Evolutionary conservation across 2,888 invertebrate genomes (phyloP), one percentile per base, ranked within the genome.

Genomic region (Thereva nobilitata): DNA sequence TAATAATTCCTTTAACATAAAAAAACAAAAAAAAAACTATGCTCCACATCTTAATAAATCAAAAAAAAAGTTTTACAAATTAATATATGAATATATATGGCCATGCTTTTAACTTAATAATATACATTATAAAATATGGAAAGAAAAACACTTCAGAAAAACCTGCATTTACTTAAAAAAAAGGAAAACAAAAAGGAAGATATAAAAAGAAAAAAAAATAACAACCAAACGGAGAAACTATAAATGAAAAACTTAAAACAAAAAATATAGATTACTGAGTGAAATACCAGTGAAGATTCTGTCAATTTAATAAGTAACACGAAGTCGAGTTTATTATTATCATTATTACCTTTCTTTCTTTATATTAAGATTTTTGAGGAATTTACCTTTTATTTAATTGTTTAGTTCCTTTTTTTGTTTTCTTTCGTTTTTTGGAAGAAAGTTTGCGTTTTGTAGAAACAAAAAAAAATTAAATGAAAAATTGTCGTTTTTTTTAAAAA

Each of bases 91-190:
- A 66, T 23, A 57, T 63, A 63, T 53, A 57, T 68, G 68, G 68
- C 68, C 64, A 65, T 68, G 65, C 66, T 68, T 68, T 68, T 68
- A 61, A 68, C 66, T 68, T 68, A 47, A 54, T 52, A 63, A 23
- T 23, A 23, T 23, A 23, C 23, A 23, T 23, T 23, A 23, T 23
- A 23, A 23, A 23, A 23, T 23, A 23, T 23, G 23, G 23, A 23
- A 23, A 23, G 23, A 23, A 23, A 23, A 23, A 23, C 23, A 23
- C 1, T 23, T 23, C 23, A 23, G 10, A 47, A 52, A 50, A 52
- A 37, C 63, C 66, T 68, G 66, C 65, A 68, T 68, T 68, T 66
- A 68, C 66, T 68, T 65, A 59, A 9, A 59, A 45, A 9, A 45
- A 10, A 59, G 47, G 47, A 59, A 41, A 23, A 34, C 56, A 37